Percentiles rank a stretch among this genome's conserved stretches.
Conservation (phyloP, 64 coral and sea anemone species). For the Dendronephthya gigantea region DNA sequence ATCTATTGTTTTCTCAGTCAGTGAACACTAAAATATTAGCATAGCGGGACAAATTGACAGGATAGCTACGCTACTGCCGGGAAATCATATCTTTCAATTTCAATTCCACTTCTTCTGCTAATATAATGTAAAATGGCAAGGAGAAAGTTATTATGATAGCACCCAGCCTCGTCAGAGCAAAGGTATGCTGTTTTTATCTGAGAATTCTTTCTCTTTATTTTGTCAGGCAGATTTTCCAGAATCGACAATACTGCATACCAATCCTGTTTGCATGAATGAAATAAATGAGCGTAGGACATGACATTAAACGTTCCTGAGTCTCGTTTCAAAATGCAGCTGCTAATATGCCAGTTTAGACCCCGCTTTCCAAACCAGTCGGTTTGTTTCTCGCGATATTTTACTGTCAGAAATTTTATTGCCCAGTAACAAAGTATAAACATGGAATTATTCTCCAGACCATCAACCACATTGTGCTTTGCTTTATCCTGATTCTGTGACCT, state of each 20-base stretch:
- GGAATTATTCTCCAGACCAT: background rate
- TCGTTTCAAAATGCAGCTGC: conserved; percentile 3
- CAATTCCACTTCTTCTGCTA: too few relatives aligned
- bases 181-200: conserved; percentile 21
- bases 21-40: too few relatives aligned
- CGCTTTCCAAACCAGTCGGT: conserved; percentile 24
- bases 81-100: too few relatives aligned
- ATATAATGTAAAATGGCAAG: too few relatives aligned
- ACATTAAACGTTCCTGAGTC: background rate
- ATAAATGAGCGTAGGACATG: conserved; percentile 34
- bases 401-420: background rate
- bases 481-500: background rate
- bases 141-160: background rate
- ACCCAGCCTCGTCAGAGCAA: conserved; percentile 28
- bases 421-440: background rate
- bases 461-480: background rate
- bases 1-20: too few relatives aligned
- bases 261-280: conserved; percentile 21
- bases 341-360: conserved; percentile 16
- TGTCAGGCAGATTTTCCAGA: conserved; percentile 19
- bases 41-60: too few relatives aligned
- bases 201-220: conserved; percentile 7
- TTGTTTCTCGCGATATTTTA: conserved; percentile 34
- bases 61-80: too few relatives aligned
- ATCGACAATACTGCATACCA: conserved; percentile 21